These are phyloP conservation scores for Phyto melanocephala DNA, from an alignment of 2,888 invertebrate species.

Conservation along the genomic window DNA sequence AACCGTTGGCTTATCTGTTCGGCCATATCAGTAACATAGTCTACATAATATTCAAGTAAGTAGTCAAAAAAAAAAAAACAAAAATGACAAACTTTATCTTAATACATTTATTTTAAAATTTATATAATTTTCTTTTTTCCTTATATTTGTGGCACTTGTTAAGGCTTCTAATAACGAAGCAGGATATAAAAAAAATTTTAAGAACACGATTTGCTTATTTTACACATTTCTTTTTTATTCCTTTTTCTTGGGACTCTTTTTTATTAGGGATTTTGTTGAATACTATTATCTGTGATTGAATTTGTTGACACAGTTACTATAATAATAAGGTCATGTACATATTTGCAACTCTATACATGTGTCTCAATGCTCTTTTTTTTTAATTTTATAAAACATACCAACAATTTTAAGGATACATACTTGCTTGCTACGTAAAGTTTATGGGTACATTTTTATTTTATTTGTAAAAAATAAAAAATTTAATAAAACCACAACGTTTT, in stretches of 20 bases:
- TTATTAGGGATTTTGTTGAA: conserved; percentile 14
- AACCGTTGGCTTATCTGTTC: neutral
- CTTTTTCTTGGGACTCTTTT: neutral
- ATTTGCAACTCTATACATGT: neutral
- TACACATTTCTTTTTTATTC: neutral
- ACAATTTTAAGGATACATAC: neutral
- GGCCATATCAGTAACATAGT: neutral
- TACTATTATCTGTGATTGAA: conserved; percentile 45
- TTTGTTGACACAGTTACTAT: conserved; percentile 11
- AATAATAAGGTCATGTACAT: neutral
- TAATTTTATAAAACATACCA: neutral
- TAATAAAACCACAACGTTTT: neutral
- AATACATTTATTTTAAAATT: conserved; percentile 15
- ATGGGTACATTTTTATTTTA: neutral
- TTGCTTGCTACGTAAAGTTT: neutral
- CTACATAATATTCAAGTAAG: neutral
- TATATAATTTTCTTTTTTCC: neutral
- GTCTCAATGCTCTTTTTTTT: neutral
- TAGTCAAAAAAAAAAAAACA: neutral
- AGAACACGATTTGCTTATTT: conserved; percentile 31
- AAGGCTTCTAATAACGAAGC: neutral
- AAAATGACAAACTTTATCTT: neutral
- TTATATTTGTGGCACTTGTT: neutral
- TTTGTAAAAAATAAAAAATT: neutral
- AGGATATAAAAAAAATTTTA: neutral